Evolutionary conservation across 1,140 invertebrate species (phyloP), one percentile per base, ranked within the genome.

Genomic region (Uloborus diversus): DNA sequence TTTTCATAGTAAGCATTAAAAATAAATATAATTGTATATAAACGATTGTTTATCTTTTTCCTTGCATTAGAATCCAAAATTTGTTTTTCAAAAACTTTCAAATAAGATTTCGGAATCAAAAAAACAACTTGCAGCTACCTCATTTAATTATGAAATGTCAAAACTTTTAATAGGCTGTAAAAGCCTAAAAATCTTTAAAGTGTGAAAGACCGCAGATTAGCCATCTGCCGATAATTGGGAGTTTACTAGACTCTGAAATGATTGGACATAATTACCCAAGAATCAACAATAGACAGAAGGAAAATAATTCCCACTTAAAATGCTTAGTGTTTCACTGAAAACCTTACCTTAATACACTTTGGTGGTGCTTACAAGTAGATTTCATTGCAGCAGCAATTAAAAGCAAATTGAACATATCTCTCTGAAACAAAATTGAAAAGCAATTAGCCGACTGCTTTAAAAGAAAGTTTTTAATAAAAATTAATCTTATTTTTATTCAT

Each of bases 341-440:
- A 35, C 25, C 42, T 78, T 68, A 79, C 76, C 76, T 69, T 79
- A 79, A 69, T 32, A 79, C 76, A 79, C 64, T 79, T 69, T 80
- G 81, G 56, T 85, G 84, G 13, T 81, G 61, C 56, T 82, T 83
- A 56, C 84, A 75, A 37, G 82, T 64, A 11, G 86, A 87, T 59
- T 85, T 83, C 37, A 88, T 66, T n/a, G 86, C 85, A n/a, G 88
- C 84, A 76, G 86, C 82, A 28, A 88, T 85, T 17, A 88, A 78
- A 14, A 89, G 79, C 79, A 86, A 84, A 69, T 86, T 85, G 80
- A 89, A 88, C 3, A 88, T 81, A 78, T 88, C 88, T 49, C 88
- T 51, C 86, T 88, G 75, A 61, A 64, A 42, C 17, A 64, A 53
- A 73, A 64, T 32, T 65, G 9, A 53, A 53, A 20, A n/a, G n/a